phyloP scores from a whole-genome alignment of 2,888 invertebrate genomes.

The Melanostoma scalare region DNA sequence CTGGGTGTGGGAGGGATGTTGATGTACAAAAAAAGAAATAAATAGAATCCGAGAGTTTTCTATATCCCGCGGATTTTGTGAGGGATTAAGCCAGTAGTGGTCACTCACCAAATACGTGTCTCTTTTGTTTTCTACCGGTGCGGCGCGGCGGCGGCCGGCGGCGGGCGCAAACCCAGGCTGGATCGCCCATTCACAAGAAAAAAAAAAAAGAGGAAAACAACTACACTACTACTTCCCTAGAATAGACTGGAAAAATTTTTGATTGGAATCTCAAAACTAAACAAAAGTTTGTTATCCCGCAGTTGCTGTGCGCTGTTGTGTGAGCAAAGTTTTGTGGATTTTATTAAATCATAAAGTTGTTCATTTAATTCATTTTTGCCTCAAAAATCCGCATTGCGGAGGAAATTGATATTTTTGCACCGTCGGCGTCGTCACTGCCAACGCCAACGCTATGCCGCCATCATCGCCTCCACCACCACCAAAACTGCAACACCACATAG shows the following conservation, averaged over 20 bases:
- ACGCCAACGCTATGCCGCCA: no score
- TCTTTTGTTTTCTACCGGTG: not conserved
- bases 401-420: conserved; percentile 61
- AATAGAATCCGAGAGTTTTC: not conserved
- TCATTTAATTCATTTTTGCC: conserved; percentile 37
- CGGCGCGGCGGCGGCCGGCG: not conserved
- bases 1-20: not conserved
- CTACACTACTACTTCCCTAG: not conserved
- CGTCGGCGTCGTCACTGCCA: not conserved
- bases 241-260: conserved; percentile 52
- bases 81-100: conserved; percentile 57
- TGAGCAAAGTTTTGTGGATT: conserved; percentile 30
- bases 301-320: conserved; percentile 21
- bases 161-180: not conserved
- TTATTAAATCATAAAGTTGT: conserved; percentile 71
- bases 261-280: conserved; percentile 72
- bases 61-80: conserved; percentile 60
- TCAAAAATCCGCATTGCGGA: conserved; percentile 54
- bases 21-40: not conserved
- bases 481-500: not conserved
- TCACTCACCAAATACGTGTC: conserved; percentile 55
- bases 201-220: conserved; percentile 17
- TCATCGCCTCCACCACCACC: not conserved
- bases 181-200: not conserved
- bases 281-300: conserved; percentile 66